Conservation (phyloP, 2,888 invertebrate species). For the Platycheirus albimanus region DNA sequence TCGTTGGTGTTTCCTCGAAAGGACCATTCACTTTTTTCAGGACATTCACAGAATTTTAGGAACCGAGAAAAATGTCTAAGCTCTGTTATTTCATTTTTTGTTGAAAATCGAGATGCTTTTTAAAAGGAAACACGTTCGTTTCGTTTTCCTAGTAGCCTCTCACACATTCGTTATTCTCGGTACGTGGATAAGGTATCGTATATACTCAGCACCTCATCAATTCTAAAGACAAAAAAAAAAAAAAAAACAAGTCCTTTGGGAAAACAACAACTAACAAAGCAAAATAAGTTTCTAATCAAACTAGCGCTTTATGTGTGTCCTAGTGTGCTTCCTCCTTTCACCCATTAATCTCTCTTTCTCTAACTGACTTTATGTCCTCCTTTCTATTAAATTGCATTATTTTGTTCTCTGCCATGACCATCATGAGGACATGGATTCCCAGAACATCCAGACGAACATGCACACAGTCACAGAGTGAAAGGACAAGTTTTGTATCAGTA, state of each 20-base stretch:
- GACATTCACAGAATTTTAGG: not conserved
- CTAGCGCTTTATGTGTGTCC: not conserved
- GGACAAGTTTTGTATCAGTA: slow-evolving; percentile 1
- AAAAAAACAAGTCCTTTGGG: no score
- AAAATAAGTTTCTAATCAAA: slow-evolving; percentile 2
- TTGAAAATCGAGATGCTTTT: slow-evolving; percentile 12
- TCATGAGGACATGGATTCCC: not conserved
- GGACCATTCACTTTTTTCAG: not conserved
- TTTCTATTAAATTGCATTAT: slow-evolving; percentile 10
- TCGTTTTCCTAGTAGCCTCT: not conserved
- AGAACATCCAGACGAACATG: not conserved
- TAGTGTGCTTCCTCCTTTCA: not conserved
- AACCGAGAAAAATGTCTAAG: slow-evolving; percentile 7
- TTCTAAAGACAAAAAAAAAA: no score
- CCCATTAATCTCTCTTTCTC: not conserved
- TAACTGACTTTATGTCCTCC: not conserved
- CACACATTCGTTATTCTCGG: no score
- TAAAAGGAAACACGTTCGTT: slow-evolving; percentile 1
- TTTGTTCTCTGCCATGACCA: not conserved
- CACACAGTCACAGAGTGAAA: not conserved
- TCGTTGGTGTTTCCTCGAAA: slow-evolving; percentile 2
- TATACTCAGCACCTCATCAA: no score
- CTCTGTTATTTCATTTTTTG: slow-evolving; percentile 15
- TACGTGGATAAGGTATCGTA: no score
- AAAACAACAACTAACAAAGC: slow-evolving; percentile 13